Evolutionary conservation across 2,888 invertebrate species (phyloP).

Genomic region (Leucania comma): DNA sequence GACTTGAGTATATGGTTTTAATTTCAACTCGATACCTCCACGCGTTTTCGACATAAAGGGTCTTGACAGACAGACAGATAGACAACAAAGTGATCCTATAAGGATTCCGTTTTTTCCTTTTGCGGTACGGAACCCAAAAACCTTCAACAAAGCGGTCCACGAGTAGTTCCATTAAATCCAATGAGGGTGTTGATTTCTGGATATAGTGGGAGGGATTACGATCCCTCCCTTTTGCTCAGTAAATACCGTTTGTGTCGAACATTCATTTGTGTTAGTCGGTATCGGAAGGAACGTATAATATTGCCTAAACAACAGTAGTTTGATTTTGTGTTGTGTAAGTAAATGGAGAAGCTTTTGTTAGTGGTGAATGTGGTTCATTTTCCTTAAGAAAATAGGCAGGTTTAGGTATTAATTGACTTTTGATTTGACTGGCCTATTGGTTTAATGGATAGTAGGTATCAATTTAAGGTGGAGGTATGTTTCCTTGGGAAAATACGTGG

Average conservation of each 20-base stretch:
- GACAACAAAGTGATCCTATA: no score
- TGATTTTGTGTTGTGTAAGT: slow-evolving; percentile 8
- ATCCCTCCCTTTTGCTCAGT: slow-evolving; percentile 50
- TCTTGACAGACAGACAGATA: no score
- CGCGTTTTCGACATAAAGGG: no score
- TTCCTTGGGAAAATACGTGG: no score
- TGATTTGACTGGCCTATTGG: no score
- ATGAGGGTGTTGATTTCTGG: slow-evolving; percentile 61
- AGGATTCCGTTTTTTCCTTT: no score
- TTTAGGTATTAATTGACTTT: background rate
- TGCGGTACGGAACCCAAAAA: no score
- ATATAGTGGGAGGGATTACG: slow-evolving; percentile 51
- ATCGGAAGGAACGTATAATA: slow-evolving; percentile 41
- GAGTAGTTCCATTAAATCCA: slow-evolving; percentile 58
- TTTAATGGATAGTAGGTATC: no score
- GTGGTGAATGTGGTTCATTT: background rate
- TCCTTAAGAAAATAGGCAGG: background rate
- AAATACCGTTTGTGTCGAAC: slow-evolving; percentile 63
- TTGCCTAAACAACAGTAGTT: slow-evolving; percentile 24
- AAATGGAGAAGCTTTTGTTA: background rate
- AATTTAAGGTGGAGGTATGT: no score
- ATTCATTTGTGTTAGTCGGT: slow-evolving; percentile 57
- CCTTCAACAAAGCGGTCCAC: slow-evolving; percentile 37
- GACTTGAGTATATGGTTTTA: no score
- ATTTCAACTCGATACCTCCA: no score